Evolutionary conservation across 1,140 invertebrate genomes (phyloP).

Genomic region (Penaeus japonicus): DNA sequence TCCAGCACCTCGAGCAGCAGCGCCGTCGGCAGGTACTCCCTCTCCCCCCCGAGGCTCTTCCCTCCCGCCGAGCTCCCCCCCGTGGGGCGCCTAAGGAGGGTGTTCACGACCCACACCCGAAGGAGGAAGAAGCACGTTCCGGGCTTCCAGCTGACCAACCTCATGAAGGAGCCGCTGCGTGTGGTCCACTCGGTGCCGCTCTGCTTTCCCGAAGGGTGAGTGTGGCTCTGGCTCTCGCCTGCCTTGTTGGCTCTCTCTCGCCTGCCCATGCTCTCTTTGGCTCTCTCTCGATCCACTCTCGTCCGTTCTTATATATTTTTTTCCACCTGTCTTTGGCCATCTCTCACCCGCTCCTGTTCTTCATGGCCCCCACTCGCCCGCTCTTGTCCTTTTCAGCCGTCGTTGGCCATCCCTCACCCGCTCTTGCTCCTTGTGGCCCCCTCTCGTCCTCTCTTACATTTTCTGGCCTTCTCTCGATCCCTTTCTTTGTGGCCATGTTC

Average conservation of each 20-base stretch:
- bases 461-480: too few species aligned
- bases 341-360: too few species aligned
- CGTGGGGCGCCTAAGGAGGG: slow-evolving; percentile 63
- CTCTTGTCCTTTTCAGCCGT: too few species aligned
- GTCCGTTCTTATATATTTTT: background rate
- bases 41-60: slow-evolving; percentile 45
- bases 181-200: slow-evolving; percentile 66
- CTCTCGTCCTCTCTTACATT: too few species aligned
- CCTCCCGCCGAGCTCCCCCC: slow-evolving; percentile 48
- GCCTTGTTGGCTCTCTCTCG: background rate
- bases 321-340: too few species aligned
- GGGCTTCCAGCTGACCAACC: slow-evolving; percentile 63
- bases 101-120: slow-evolving; percentile 65
- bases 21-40: slow-evolving; percentile 32
- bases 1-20: background rate
- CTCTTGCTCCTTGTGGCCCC: too few species aligned
- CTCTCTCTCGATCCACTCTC: background rate
- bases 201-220: slow-evolving; percentile 63
- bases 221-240: background rate
- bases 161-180: slow-evolving; percentile 66
- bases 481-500: too few species aligned
- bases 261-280: background rate
- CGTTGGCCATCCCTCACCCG: too few species aligned
- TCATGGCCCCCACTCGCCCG: too few species aligned
- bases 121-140: slow-evolving; percentile 62